Conservation (phyloP, 64 coral and sea anemone species). For the Montipora efflorescens region DNA sequence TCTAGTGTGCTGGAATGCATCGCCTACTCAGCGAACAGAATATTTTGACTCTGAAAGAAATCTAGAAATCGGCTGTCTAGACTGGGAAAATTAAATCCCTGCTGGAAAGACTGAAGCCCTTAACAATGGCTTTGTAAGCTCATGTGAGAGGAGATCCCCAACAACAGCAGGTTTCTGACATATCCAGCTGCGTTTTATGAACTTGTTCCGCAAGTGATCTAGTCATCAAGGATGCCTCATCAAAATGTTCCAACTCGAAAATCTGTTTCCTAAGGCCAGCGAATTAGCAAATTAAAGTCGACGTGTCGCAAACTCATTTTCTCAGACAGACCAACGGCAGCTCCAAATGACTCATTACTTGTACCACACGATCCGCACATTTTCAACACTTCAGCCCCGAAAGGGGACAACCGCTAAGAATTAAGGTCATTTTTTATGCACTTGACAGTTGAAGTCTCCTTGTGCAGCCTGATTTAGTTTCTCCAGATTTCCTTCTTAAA, state of each 20-base stretch:
- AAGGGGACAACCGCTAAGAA: conserved; percentile 44
- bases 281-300: neutral
- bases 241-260: conserved; percentile 3
- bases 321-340: neutral
- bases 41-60: neutral
- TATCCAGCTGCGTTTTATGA: neutral
- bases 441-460: conserved; percentile 17
- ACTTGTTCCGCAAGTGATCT: too few species aligned
- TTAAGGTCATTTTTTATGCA: conserved; percentile 42
- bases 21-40: too few species aligned
- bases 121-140: neutral
- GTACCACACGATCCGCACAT: neutral
- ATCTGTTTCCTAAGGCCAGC: neutral
- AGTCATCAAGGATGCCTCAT: neutral
- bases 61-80: neutral
- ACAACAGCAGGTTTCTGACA: conserved; percentile 2
- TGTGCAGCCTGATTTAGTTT: conserved; percentile 34
- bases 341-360: neutral
- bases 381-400: conserved; percentile 52
- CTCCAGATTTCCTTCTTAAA: neutral
- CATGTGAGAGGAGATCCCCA: neutral
- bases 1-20: too few species aligned
- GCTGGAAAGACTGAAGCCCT: neutral
- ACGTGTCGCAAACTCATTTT: neutral
- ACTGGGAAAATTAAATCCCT: neutral